Evolutionary conservation across 2,797 vertebrate species (phyloP), one percentile per base, ranked within the genome.

Genomic region (Pygocentrus nattereri): DNA sequence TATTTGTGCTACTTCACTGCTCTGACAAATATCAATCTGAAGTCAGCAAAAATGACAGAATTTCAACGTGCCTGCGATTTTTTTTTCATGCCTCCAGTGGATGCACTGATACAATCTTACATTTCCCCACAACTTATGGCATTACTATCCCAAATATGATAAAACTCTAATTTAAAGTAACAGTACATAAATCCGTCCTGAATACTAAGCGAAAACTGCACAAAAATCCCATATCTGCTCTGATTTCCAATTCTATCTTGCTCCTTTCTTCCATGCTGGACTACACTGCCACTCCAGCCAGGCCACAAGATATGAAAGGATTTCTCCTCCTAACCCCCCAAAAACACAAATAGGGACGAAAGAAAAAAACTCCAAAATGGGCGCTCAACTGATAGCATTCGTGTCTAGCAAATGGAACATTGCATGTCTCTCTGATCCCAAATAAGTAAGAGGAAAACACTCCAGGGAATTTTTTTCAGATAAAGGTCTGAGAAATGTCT

Each of bases 381-480:
- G 85, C 69, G 72, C 83, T 83, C 70, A 82, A 86, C 83, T 88
- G 87, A 88, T 88, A 88, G 74, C 76, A 85, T 83, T 81, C 76
- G 88, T 76, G 72, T 64, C 70, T 86, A 79, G 79, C 69, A 47
- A 83, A 83, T 83, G 85, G 81, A 86, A 78, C 70, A 75, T 78
- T 78, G 85, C 87, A 81, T 83, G 74, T 77, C 64, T 82, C 65
- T 81, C 81, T 84, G 71, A 82, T 83, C 70, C 78, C 78, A 69
- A 86, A 83, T 88, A 85, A 85, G 80, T 80, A 84, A 82, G 83
- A 85, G 80, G 68, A 80, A 82, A 83, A 85, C 80, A 81, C 79
- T 79, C 67, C 77, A 73, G 88, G 80, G 82, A 74, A 84, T 27
- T 44, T 76, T 80, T 86, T 84, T 30, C 11, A 76, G 79, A 88